Conservation (phyloP, 2,113 vertebrate species). For the Ctenomys sociabilis region DNA sequence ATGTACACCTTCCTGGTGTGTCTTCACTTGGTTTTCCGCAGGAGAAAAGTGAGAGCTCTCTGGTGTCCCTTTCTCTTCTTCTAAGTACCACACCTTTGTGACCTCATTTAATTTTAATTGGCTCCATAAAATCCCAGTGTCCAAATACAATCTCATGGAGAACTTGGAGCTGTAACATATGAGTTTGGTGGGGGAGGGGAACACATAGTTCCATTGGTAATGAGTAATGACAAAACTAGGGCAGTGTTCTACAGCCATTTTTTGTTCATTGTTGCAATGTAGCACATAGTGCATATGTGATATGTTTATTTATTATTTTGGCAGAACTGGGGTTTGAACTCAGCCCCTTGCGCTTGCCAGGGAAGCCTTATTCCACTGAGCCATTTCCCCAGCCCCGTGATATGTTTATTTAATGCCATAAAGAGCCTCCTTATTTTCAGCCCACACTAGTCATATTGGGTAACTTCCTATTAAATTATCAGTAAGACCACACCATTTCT, state of each 20-base stretch:
- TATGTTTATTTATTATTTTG: neutral
- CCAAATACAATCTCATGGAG: neutral
- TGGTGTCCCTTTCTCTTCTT: neutral
- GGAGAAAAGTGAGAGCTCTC: neutral
- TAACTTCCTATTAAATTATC: neutral
- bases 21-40: neutral
- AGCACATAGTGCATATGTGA: neutral
- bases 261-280: neutral
- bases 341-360: too few relatives aligned
- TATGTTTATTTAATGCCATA: neutral
- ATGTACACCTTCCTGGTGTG: neutral
- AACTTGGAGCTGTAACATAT: neutral
- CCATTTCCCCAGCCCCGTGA: too few relatives aligned
- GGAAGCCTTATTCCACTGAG: too few relatives aligned
- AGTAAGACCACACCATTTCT: neutral
- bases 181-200: neutral
- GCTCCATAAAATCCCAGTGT: neutral
- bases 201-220: neutral
- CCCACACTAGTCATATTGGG: neutral
- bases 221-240: neutral
- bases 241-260: neutral
- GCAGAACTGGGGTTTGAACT: too few relatives aligned
- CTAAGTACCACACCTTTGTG: neutral
- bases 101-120: neutral
- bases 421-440: neutral